Conservation (phyloP, 2,113 vertebrate species). For the Lathamus discolor region DNA sequence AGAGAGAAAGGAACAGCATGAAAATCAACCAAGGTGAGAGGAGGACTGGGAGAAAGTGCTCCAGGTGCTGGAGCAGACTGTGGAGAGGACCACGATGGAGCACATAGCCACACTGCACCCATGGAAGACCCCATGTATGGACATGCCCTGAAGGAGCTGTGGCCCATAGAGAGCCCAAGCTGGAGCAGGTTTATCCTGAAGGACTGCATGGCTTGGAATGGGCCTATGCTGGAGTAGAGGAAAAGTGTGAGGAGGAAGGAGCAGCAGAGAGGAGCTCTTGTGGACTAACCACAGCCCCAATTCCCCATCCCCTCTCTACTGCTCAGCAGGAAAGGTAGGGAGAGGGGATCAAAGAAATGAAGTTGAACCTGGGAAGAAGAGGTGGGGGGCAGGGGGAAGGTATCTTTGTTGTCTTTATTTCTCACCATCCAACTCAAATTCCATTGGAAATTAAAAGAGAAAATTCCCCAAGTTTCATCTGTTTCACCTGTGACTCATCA, state of each 20-base stretch:
- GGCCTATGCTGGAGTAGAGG: accelerated
- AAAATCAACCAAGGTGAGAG: not conserved
- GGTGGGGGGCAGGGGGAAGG: not conserved
- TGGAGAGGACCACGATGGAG: not conserved
- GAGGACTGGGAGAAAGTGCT: not conserved
- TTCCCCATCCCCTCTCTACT: accelerated
- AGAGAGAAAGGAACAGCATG: not conserved
- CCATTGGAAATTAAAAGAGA: not conserved
- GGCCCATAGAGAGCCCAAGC: not conserved
- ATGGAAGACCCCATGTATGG: accelerated
- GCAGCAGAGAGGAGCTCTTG: accelerated
- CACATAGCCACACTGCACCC: not conserved
- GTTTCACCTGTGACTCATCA: not conserved
- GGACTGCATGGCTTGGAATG: not conserved
- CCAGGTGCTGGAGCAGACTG: not conserved
- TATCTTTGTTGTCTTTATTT: not conserved
- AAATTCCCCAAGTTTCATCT: not conserved
- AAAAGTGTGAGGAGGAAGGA: not conserved
- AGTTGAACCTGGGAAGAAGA: not conserved
- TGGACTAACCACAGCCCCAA: accelerated
- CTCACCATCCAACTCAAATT: not conserved
- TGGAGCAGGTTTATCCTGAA: not conserved
- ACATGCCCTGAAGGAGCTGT: not conserved
- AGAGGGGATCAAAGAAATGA: not conserved
- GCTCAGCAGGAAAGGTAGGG: not conserved